Evolutionary conservation across 2,797 vertebrate species (phyloP).

Genomic region (Rhinogobio ventralis): DNA sequence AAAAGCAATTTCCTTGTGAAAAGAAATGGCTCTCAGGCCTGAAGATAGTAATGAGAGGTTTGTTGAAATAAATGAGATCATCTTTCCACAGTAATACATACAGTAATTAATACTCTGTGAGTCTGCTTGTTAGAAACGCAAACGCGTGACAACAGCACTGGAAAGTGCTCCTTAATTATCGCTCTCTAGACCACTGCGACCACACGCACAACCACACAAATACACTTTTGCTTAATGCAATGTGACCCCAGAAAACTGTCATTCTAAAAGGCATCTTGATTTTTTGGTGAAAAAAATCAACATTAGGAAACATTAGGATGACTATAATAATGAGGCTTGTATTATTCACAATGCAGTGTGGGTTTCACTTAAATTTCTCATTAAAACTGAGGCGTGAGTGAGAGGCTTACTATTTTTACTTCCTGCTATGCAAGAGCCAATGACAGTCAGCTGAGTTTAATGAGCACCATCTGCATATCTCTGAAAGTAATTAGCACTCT

Average conservation of each 20-base stretch:
- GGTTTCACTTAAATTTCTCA: conserved; percentile 8
- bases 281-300: conserved; percentile 20
- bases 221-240: conserved; percentile 38
- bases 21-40: conserved; percentile 1
- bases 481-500: conserved; percentile 66
- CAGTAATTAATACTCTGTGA: conserved; percentile 51
- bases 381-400: conserved; percentile 31
- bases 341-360: conserved; percentile 5
- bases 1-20: conserved; percentile 12
- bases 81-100: conserved; percentile 37
- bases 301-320: background rate
- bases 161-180: conserved; percentile 40
- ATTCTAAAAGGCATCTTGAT: conserved; percentile 2
- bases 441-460: conserved; percentile 68
- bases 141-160: conserved; percentile 21
- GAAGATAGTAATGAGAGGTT: conserved; percentile 36
- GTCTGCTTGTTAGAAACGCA: conserved; percentile 9
- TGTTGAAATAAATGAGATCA: conserved; percentile 48
- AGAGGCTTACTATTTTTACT: conserved; percentile 50
- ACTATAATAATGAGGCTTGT: background rate
- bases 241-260: conserved; percentile 53
- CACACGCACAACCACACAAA: conserved; percentile 35
- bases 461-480: conserved; percentile 71
- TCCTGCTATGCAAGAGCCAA: conserved; percentile 59
- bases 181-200: conserved; percentile 25